Conservation (phyloP, 1,140 invertebrate species). For the Drosophila pallidifrons region DNA sequence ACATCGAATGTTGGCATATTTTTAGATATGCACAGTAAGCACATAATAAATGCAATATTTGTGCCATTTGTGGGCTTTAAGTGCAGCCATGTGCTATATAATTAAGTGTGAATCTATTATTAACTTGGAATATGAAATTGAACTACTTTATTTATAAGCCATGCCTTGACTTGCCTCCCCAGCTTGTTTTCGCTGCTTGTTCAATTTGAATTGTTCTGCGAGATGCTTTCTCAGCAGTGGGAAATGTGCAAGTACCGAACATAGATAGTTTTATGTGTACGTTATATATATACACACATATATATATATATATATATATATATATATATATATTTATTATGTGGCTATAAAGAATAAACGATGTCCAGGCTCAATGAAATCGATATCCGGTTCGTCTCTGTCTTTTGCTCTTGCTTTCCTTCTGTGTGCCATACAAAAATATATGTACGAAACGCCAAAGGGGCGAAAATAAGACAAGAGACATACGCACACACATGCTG, state of each 20-base stretch:
- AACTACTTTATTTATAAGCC: slow-evolving; percentile 16
- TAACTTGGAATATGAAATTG: slow-evolving; percentile 26
- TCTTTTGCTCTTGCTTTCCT: slow-evolving; percentile 1
- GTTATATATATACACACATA: not conserved
- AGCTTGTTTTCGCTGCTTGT: not conserved
- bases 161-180: not conserved
- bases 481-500: slow-evolving; percentile 25
- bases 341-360: slow-evolving; percentile 17
- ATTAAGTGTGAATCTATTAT: slow-evolving; percentile 13
- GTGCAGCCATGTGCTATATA: not conserved
- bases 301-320: too few relatives aligned
- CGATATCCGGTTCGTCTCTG: slow-evolving; percentile 13
- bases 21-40: not conserved
- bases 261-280: slow-evolving; percentile 7
- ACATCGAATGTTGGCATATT: not conserved
- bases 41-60: not conserved
- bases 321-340: not conserved
- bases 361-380: slow-evolving; percentile 33
- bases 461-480: slow-evolving; percentile 37
- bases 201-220: slow-evolving; percentile 32
- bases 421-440: slow-evolving; percentile 64
- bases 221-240: slow-evolving; percentile 10
- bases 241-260: slow-evolving; percentile 1
- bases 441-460: slow-evolving; percentile 62
- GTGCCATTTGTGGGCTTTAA: too few relatives aligned